Evolutionary conservation across 2,888 invertebrate species (phyloP), one percentile per base, ranked within the genome.

Genomic region (Harpalus rubripes): DNA sequence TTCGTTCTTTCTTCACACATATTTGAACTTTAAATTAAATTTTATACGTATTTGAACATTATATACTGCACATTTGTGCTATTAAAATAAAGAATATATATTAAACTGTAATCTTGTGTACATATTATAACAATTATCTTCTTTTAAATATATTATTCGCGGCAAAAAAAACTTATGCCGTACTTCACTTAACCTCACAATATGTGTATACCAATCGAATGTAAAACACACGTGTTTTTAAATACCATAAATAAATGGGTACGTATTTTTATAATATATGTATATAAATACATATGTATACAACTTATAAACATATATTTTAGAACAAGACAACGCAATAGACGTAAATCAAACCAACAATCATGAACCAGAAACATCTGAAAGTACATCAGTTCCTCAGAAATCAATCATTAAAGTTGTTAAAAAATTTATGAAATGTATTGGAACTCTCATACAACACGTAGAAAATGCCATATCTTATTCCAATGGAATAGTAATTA

Each of bases 371-470:
- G 26, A 63, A 22, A 63, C 10, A 8, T 0, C 2, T 18, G 2
- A 63, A 63, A 63, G 8, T 18, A 26, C 22, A 12, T 63, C 26
- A 12, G 10, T 26, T 0, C 63, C 26, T 26, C 16, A 16, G 0
- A 63, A 63, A 63, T 63, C 63, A 12, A 68, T 41, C 5, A 15
- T 7, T 39, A 68, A 68, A 15, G 6, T 68, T 68, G 41, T 68
- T 7, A 68, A 68, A 32, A 68, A 16, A 2, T 68, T n/a, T 39
- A 41, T 68, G 41, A 32, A 39, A 68, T 68, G 68, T 15, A 41
- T 68, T 39, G n/a, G 68, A 5, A n/a, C n/a, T 39, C 15, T 68
- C n/a, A 10, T 68, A 39, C 68, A 39, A 68, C 68, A 68, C 15
- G 15, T 68, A 10, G 68, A 68, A 10, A 68, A 68, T 39, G 68